These are phyloP conservation scores for Mycalesis mineus DNA, from an alignment of 2,888 invertebrate genomes.

Conservation along the genomic window DNA sequence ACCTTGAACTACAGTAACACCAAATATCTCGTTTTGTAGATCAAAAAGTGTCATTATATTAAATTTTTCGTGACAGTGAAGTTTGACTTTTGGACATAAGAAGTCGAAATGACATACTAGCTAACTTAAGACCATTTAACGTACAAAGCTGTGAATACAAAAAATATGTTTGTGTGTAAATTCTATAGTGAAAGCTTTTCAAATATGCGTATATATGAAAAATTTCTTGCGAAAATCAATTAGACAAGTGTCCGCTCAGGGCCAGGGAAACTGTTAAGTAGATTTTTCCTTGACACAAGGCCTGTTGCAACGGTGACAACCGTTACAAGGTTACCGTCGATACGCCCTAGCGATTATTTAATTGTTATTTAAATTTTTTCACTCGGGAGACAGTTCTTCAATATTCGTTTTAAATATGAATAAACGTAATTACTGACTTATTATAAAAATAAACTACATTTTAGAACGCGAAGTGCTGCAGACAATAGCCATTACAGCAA, in stretches of 20 bases:
- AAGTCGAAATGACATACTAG: too few species aligned
- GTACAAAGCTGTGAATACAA: too few species aligned
- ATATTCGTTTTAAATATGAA: slow-evolving; percentile 4
- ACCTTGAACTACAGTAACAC: neutral
- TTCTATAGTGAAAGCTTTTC: neutral
- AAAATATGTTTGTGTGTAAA: neutral
- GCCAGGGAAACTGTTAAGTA: slow-evolving; percentile 74
- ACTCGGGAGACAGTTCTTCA: slow-evolving; percentile 37
- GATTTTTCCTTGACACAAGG: slow-evolving; percentile 76
- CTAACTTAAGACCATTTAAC: too few species aligned
- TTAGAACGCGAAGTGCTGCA: neutral
- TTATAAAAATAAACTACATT: neutral
- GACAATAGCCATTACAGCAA: too few species aligned
- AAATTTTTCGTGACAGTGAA: neutral
- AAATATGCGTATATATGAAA: slow-evolving; percentile 8
- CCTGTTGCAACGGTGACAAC: slow-evolving; percentile 72
- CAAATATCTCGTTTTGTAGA: neutral
- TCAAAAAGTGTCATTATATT: neutral
- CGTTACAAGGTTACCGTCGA: slow-evolving; percentile 70
- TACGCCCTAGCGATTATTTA: slow-evolving; percentile 76
- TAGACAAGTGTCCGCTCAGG: slow-evolving; percentile 44
- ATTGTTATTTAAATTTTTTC: slow-evolving; percentile 67
- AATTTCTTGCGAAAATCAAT: slow-evolving; percentile 27
- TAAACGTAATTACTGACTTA: neutral
- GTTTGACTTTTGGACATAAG: too few species aligned